These are phyloP conservation scores for Cyrtodaria siliqua DNA, from an alignment of 2,888 invertebrate species.

Conservation along the genomic window DNA sequence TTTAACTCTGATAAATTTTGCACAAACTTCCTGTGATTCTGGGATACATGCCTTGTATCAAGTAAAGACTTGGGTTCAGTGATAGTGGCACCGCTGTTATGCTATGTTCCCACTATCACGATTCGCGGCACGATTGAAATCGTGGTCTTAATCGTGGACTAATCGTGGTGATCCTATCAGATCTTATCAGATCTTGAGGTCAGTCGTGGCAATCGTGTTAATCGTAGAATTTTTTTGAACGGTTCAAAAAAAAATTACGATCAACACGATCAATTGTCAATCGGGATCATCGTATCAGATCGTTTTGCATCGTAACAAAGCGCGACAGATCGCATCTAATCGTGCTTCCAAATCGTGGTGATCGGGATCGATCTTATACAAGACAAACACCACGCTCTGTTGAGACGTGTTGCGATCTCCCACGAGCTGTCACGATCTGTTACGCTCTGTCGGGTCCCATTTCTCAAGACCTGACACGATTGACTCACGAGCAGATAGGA, in stretches of 20 bases:
- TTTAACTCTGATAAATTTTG: too few species aligned
- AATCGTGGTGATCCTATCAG: conserved; percentile 17
- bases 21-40: too few species aligned
- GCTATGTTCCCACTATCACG: conserved; percentile 16
- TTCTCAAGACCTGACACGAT: conserved; percentile 13
- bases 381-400: conserved; percentile 23
- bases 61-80: too few species aligned
- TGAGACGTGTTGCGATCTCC: conserved; percentile 24
- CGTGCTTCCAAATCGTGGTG: conserved; percentile 21
- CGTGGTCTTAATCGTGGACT: conserved; percentile 19
- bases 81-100: too few species aligned
- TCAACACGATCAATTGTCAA: conserved; percentile 13
- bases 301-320: conserved; percentile 17
- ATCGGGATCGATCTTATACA: conserved; percentile 24
- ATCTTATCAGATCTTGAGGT: conserved; percentile 18
- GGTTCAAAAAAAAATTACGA: conserved; percentile 13
- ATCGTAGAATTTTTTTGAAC: conserved; percentile 21
- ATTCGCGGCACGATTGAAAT: conserved; percentile 12
- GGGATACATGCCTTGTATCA: too few species aligned
- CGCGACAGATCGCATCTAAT: conserved; percentile 25
- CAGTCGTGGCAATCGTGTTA: conserved; percentile 25
- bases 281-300: conserved; percentile 10
- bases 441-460: conserved; percentile 7
- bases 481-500: conserved; percentile 17
- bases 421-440: conserved; percentile 10